Conservation (phyloP, 2,113 vertebrate species). For the Drymodes brunneopygia region DNA sequence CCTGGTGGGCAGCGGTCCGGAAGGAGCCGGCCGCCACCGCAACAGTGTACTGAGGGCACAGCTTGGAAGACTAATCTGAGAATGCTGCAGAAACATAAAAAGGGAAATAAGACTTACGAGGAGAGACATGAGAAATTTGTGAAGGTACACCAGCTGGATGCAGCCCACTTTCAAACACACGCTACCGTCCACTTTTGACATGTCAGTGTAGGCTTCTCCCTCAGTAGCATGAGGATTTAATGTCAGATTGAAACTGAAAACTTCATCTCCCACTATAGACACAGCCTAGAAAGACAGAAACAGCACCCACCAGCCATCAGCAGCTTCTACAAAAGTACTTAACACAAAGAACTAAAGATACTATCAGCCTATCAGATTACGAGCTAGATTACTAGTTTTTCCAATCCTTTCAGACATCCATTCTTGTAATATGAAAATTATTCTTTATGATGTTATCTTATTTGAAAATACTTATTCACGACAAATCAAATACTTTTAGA, state of each 20-base stretch:
- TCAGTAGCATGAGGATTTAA: conserved; percentile 86
- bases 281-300: conserved; percentile 79
- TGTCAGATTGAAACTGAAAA: conserved; percentile 89
- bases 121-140: conserved; percentile 90
- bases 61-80: background rate
- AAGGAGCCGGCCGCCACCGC: too few species aligned
- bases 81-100: background rate
- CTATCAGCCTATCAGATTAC: background rate
- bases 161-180: conserved; percentile 88
- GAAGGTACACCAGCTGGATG: conserved; percentile 91
- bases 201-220: conserved; percentile 83
- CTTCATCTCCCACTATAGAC: conserved; percentile 93
- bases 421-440: background rate
- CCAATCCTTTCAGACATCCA: background rate
- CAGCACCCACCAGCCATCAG: background rate
- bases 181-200: conserved; percentile 87
- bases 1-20: too few species aligned
- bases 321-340: background rate
- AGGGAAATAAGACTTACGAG: conserved; percentile 75
- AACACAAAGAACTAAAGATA: background rate
- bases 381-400: background rate
- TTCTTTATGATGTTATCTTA: background rate
- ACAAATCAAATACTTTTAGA: background rate
- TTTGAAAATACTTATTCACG: background rate
- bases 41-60: background rate